Evolutionary conservation across 2,888 invertebrate species (phyloP), one percentile per base, ranked within the genome.

Genomic region (Syrista parreyssii): DNA sequence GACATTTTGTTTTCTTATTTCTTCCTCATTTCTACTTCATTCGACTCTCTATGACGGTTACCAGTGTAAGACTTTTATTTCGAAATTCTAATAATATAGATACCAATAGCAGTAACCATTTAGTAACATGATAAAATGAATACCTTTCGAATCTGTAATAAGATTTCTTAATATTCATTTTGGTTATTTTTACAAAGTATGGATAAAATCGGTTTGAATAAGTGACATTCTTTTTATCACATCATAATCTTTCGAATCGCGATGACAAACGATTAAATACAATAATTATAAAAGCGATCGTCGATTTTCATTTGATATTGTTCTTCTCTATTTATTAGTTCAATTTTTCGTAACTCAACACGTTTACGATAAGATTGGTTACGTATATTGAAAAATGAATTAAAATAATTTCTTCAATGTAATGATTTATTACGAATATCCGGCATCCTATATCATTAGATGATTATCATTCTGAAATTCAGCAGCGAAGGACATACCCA

Each of bases 361-460:
- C 23, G 2, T 23, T 55, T 55, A 15, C 31, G 35, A 75, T 36
- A 31, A 35, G 40, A 32, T 75, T 36, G 11, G 23, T 23, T 36
- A 15, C 4, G 40, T 9, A 40, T 71, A 23, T 40, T n/a, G 31
- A 68, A 72, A n/a, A 36, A 72, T 78, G 74, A 40, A 40, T 55
- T 55, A 23, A 32, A 71, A 11, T 71, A 71, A 71, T 33, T 33
- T 71, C 4, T 71, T 71, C 23, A 30, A 71, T 30, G 4, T 32
- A 31, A 71, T 71, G 71, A 15, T 71, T 32, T 30, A 71, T 71
- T 30, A 32, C 23, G 3, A 71, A 71, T 71, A 71, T 71, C 4
- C 30, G 76, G 80, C 81, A 81, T 31, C 15, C 9, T 31, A 11
- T 82, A 82, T 82, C 83, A 82, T 81, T 80, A 79, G 40, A 23